phyloP scores from a whole-genome alignment of 1,140 invertebrate species.

The Megalopta genalis region DNA sequence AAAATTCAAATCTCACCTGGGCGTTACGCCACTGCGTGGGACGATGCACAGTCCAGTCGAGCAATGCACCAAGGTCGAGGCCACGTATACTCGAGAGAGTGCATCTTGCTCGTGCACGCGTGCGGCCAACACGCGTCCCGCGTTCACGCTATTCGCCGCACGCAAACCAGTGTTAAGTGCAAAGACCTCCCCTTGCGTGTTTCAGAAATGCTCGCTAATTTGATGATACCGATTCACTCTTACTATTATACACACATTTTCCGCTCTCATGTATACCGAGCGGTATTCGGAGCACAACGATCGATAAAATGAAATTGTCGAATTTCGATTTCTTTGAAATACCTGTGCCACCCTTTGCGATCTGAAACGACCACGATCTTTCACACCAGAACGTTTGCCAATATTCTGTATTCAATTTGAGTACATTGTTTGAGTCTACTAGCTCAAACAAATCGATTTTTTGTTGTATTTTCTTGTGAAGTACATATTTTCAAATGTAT shows the following conservation, averaged over 20 bases:
- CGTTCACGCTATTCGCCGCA: slow-evolving; percentile 35
- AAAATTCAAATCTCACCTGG: slow-evolving; percentile 19
- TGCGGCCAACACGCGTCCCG: slow-evolving; percentile 25
- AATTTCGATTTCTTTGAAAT: too few species aligned
- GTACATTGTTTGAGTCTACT: too few species aligned
- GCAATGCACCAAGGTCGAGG: slow-evolving; percentile 59
- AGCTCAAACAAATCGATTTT: too few species aligned
- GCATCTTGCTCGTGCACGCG: slow-evolving; percentile 34
- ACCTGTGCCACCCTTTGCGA: too few species aligned
- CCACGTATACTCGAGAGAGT: slow-evolving; percentile 40
- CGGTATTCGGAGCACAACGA: too few species aligned
- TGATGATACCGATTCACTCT: not conserved
- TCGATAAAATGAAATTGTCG: too few species aligned
- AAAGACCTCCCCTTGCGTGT: slow-evolving; percentile 33
- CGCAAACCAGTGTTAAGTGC: slow-evolving; percentile 50
- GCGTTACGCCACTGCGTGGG: slow-evolving; percentile 38
- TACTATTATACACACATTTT: slow-evolving; percentile 9
- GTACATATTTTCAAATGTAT: too few species aligned
- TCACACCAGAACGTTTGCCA: too few species aligned
- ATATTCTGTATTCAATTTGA: too few species aligned
- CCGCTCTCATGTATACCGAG: not conserved
- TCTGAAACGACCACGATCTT: too few species aligned
- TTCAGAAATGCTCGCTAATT: slow-evolving; percentile 25
- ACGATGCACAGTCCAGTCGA: slow-evolving; percentile 47
- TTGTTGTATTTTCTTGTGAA: too few species aligned